Base-by-base conservation (phyloP, 2,113 vertebrate species). In the Isurus oxyrinchus region DNA sequence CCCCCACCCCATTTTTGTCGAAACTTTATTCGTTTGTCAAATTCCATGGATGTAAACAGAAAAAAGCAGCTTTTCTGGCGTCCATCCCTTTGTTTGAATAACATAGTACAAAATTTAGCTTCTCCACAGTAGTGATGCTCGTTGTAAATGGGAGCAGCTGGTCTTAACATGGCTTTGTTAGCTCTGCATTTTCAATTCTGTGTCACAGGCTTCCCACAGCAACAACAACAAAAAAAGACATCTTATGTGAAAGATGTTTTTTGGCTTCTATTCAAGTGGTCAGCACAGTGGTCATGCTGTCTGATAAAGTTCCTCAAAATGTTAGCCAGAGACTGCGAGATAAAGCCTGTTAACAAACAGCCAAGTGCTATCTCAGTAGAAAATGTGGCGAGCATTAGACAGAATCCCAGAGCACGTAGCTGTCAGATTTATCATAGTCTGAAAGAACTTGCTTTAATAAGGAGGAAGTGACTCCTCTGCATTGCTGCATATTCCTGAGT, bases 151-250 rank as follows among this genome's bases (percentile, higher is more conserved):
- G 25, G 66, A 69, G 21, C 94, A 95, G 40, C 66, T 72, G 66
- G 21, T 55, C 94, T 72, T 95, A 95, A 95, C 67, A 53, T 76
- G 44, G 40, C 21, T 95, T 95, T 95, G 94, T 72, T 95, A 31
- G 25, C 23, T 31, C 49, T 55, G 25, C 31, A 59, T 59, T 91
- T 91, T 91, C 88, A 91, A 91, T 91, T 91, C 31, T 14, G 88
- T 25, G 88, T 14, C 40, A 5, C 81, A 84, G n/a, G 14, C 81
- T 84, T 91, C 25, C 55, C 88, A 91, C 31, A 19, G 3, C 35
- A 63, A 94, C 59, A 94, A 63, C 57, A 63, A 8, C 53, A 40
- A 53, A 55, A 40, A 91, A 91, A 19, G 31, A 63, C 0, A 23
- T 95, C 53, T 49, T 44, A 69, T 6, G 10, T 72, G 67, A 72